Base-by-base conservation (phyloP, 2,797 vertebrate species). In the Hemibagrus guttatus region DNA sequence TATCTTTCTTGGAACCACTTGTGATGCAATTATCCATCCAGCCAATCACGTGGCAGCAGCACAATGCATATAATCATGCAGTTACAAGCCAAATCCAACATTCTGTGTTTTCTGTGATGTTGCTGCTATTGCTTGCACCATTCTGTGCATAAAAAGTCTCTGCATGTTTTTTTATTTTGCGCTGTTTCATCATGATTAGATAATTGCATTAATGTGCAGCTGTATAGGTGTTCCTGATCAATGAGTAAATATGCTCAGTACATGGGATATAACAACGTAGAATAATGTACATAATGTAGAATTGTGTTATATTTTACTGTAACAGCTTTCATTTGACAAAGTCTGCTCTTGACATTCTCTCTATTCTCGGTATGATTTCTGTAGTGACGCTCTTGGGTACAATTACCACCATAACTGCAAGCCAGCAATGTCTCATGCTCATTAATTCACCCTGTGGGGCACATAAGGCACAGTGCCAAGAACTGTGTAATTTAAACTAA, bases 401-500 rank as follows among this genome's bases (percentile, higher is more conserved):
- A 54, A n/a, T 9, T 61, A 12, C 6, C 79, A 81, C 79, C 8
- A 81, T 52, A 54, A 35, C 63, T 54, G 28, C 39, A 21, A 17
- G 42, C 81, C 63, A 68, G 63, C 81, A 66, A 52, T 82, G n/a
- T 49, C 19, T 68, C 63, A 35, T 54, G 46, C 63, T 82, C 46
- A 68, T 68, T 68, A 52, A 82, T 54, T 66, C 17, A 23, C 61
- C 46, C 81, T 54, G 42, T 68, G 63, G 35, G 46, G 46, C 23
- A 63, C 1, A 68, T 19, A 54, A 82, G 61, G 61, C 49, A 31
- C 61, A 66, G 59, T 49, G 39, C 26, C 39, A 49, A 19, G 39
- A 26, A 66, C 8, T 31, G 80, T 28, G 14, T 52, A 31, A 49
- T 31, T 35, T 66, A 54, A 35, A 31, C 11, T 52, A 31, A 68